These are phyloP conservation scores for Neuroscelio doddi DNA, from an alignment of 2,888 invertebrate genomes.

Conservation along the genomic window DNA sequence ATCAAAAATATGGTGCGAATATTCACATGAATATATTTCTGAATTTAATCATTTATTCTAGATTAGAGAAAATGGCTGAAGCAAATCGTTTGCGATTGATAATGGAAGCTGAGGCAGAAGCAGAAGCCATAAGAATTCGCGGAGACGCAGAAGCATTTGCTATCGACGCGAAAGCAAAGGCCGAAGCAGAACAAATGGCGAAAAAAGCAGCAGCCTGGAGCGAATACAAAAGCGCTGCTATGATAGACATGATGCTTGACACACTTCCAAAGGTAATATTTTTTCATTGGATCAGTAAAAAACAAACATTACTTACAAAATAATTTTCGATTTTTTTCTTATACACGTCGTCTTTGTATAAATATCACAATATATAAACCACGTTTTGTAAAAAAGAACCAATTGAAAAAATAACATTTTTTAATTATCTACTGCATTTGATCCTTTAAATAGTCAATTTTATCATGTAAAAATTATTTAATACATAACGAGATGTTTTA, in stretches of 20 bases:
- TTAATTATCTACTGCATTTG: no score
- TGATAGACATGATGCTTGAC: constrained; percentile 97
- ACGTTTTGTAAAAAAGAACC: no score
- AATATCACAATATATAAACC: no score
- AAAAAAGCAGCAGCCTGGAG: constrained; percentile 98
- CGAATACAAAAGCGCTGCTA: constrained; percentile 95
- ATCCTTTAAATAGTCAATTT: no score
- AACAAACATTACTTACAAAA: neutral
- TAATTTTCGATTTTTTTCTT: constrained; percentile 1
- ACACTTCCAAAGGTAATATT: constrained; percentile 89
- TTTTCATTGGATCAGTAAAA: neutral
- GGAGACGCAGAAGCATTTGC: constrained; percentile 95
- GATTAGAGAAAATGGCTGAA: constrained; percentile 94
- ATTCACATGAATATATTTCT: no score
- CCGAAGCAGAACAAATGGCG: constrained; percentile 97
- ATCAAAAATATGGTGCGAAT: neutral
- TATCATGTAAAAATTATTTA: no score
- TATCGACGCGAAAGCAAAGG: constrained; percentile 93
- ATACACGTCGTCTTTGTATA: no score
- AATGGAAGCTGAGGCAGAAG: constrained; percentile 96
- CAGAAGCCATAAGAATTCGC: constrained; percentile 88
- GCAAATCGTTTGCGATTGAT: constrained; percentile 90
- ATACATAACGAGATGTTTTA: no score
- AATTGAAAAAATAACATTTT: no score
- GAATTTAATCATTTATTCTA: constrained; percentile 58